Evolutionary conservation across 2,113 vertebrate species (phyloP).

Genomic region (Elanoides forficatus): DNA sequence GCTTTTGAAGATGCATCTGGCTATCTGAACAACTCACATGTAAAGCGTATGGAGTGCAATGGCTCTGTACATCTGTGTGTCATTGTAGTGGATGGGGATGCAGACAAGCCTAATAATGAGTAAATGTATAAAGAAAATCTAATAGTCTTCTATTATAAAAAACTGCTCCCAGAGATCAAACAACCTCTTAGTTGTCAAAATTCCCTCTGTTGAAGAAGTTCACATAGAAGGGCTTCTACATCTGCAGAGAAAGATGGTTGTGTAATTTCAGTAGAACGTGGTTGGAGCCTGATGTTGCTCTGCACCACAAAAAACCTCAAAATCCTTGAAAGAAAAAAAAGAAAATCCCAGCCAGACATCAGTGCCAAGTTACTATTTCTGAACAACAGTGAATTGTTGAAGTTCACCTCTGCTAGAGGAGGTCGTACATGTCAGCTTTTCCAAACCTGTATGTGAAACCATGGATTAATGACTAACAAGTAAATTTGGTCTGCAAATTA

Average conservation of each 20-base stretch:
- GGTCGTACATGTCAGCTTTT: accelerated
- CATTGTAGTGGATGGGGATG: background rate
- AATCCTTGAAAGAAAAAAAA: background rate
- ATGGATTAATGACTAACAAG: background rate
- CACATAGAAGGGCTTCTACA: background rate
- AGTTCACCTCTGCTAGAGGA: background rate
- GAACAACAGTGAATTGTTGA: background rate
- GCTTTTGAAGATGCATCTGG: conserved; percentile 61
- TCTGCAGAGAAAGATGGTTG: background rate
- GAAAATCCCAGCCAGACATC: background rate
- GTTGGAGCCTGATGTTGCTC: background rate
- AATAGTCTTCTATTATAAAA: background rate
- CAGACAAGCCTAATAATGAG: background rate
- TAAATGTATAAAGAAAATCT: background rate
- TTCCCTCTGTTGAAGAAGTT: background rate
- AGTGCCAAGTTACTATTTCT: background rate
- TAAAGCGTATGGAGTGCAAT: background rate
- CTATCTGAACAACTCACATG: background rate
- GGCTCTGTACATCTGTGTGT: conserved; percentile 27
- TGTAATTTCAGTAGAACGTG: background rate
- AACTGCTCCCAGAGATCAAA: conserved; percentile 20
- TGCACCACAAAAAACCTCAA: background rate
- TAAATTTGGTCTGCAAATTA: background rate
- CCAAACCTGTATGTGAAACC: no score
- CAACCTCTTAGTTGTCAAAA: background rate